Evolutionary conservation across 2,797 vertebrate species (phyloP).

Genomic region (Peromyscus melanophrys): DNA sequence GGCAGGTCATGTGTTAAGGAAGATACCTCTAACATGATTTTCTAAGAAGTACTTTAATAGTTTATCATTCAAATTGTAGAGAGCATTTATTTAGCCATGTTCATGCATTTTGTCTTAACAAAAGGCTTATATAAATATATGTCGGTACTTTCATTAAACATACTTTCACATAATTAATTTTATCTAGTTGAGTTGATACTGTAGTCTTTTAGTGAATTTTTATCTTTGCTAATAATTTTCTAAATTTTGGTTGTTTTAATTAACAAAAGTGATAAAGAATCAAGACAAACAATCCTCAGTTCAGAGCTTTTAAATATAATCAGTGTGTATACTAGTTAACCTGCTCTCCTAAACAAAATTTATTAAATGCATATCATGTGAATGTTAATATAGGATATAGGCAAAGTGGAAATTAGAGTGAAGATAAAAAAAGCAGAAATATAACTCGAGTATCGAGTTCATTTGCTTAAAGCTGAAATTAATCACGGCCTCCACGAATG

Average conservation of each 20-base stretch:
- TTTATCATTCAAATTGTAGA: not conserved
- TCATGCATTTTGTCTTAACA: not conserved
- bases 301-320: not conserved
- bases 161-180: not conserved
- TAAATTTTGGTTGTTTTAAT: not conserved
- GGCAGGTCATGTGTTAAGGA: not conserved
- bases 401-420: not conserved
- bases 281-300: not conserved
- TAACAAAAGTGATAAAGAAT: not conserved
- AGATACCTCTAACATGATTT: not conserved
- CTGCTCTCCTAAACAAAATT: conserved; percentile 17
- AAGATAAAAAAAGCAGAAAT: not conserved
- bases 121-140: not conserved
- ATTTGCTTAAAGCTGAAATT: not conserved
- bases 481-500: not conserved
- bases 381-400: not conserved
- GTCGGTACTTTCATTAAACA: not conserved
- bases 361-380: not conserved
- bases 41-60: not conserved
- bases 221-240: not conserved
- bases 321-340: not conserved
- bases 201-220: not conserved
- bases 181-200: not conserved
- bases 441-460: fast-evolving
- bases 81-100: not conserved